Evolutionary conservation across 1,140 invertebrate genomes (phyloP).

Genomic region (Pseudomyrmex pallidus): DNA sequence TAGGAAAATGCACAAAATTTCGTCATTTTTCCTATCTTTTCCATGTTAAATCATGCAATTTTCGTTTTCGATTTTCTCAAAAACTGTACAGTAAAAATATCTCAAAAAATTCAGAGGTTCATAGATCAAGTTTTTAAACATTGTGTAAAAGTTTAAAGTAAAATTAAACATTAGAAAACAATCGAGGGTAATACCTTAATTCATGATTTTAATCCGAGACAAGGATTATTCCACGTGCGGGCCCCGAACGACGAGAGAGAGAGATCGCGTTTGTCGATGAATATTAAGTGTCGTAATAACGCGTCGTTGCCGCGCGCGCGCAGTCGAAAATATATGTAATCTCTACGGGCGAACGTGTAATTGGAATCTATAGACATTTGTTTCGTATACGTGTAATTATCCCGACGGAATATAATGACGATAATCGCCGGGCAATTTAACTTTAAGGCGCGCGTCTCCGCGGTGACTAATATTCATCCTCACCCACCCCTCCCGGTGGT

Average conservation of each 20-base stretch:
- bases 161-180: too few relatives aligned
- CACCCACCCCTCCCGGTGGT: conserved; percentile 16
- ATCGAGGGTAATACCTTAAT: too few relatives aligned
- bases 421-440: conserved; percentile 55
- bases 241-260: background rate
- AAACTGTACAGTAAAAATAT: too few relatives aligned
- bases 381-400: conserved; percentile 51
- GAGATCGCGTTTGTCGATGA: conserved; percentile 30
- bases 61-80: too few relatives aligned
- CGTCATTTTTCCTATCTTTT: too few relatives aligned
- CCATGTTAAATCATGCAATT: too few relatives aligned
- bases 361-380: conserved; percentile 50
- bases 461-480: conserved; percentile 57
- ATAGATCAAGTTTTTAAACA: too few relatives aligned
- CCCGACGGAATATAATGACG: conserved; percentile 45
- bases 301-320: background rate
- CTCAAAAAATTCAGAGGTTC: too few relatives aligned
- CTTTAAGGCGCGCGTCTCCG: conserved; percentile 41
- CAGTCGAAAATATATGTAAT: conserved; percentile 55
- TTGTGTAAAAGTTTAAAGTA: too few relatives aligned
- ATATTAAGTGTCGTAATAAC: conserved; percentile 26
- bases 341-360: conserved; percentile 21
- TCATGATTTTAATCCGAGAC: background rate
- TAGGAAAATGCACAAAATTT: too few relatives aligned
- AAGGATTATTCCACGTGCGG: background rate